Base-by-base conservation (phyloP, 2,888 invertebrate genomes). In the Ypsolopha scabrella region DNA sequence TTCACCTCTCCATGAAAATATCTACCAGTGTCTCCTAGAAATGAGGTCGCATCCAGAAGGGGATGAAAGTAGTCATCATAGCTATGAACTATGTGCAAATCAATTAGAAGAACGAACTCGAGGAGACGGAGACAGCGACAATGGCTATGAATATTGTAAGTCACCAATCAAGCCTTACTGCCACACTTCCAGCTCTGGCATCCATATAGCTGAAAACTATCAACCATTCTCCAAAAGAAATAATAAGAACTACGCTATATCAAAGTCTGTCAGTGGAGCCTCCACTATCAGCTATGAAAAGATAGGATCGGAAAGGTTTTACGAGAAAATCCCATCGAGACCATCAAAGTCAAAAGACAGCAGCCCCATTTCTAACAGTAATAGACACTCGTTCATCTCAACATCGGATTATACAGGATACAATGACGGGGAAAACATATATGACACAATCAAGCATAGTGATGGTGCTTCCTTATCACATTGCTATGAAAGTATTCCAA, bases 401-500 rank as follows among this genome's bases (percentile, higher is more conserved):
- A 24, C 24, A 3, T 69, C 80, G 0, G 85, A 85, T 53, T 82
- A 80, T 57, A 72, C 72, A 0, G 71, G 70, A 1, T 85, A 86
- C 59, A 85, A 80, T 56, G 86, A 85, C 38, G 83, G 76, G 14
- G 90, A 90, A 57, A 90, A 90, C 59, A 90, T 90, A 56, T 90
- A 90, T 59, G 90, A 90, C 55, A 89, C 89, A 1, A 90, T 90
- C 54, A 90, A 89, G 60, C 88, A 88, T 45, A 70, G 72, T 1
- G 88, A 89, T 51, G 80, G 72, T 0, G 68, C 67, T 1, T 87
- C 88, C 0, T 63, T 87, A 14, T 88, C 89, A 0, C 88, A 89
- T 63, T 88, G 89, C 58, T 90, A 91, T 64, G 90, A 91, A 61
- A 89, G 89, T 44, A 87, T 87, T 58, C 87, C 87, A 0, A 87